These are phyloP conservation scores for Caenorhabditis sp. DNA, from an alignment of 2,888 invertebrate genomes.

Conservation along the genomic window DNA sequence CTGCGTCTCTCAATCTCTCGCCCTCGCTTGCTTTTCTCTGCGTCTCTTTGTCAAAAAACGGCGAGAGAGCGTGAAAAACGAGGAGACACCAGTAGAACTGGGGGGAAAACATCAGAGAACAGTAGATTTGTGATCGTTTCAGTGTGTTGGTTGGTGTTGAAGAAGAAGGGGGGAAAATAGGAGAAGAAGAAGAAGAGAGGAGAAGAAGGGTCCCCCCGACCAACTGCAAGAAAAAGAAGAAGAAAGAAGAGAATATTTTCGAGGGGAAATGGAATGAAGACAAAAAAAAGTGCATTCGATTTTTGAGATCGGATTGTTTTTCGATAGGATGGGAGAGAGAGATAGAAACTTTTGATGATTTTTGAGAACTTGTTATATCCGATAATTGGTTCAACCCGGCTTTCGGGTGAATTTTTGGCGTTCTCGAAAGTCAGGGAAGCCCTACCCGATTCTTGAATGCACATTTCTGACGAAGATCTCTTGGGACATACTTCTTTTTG, in stretches of 20 bases:
- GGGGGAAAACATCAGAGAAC: constrained; percentile 34
- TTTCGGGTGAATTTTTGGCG: too few species aligned
- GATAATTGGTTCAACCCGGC: too few species aligned
- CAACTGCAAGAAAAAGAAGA: not conserved
- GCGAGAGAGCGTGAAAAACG: not conserved
- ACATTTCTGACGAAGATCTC: too few species aligned
- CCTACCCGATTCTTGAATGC: too few species aligned
- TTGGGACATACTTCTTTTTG: too few species aligned
- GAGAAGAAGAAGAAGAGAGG: constrained; percentile 9
- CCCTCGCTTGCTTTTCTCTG: constrained; percentile 19
- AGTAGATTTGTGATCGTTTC: constrained; percentile 38
- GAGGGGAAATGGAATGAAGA: not conserved
- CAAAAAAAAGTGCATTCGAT: not conserved
- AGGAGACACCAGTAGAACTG: constrained; percentile 4
- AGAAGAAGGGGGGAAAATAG: constrained; percentile 5
- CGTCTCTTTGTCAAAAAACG: constrained; percentile 7
- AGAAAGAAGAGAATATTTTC: not conserved
- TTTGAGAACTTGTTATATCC: too few species aligned
- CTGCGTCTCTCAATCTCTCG: constrained; percentile 3
- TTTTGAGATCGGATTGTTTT: not conserved
- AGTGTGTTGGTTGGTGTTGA: not conserved
- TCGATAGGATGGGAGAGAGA: too few species aligned
- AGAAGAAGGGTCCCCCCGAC: not conserved
- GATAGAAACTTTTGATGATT: too few species aligned
- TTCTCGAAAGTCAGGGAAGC: too few species aligned